Evolutionary conservation across 2,797 vertebrate genomes (phyloP).

Genomic region (Gallinago solitaria): DNA sequence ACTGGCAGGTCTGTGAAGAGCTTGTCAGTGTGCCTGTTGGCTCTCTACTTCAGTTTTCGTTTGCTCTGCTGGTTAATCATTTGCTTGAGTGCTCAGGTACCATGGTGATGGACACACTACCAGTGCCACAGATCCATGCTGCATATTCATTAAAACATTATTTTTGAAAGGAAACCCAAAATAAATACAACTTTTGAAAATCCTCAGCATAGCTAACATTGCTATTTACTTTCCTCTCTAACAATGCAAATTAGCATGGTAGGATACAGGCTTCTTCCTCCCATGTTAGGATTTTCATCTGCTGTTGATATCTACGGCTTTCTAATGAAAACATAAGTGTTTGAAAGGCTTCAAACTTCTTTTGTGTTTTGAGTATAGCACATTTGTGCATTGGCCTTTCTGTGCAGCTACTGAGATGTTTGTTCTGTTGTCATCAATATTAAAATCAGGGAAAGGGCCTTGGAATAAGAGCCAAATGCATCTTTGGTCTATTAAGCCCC

Average conservation of each 20-base stretch:
- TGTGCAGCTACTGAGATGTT: not conserved
- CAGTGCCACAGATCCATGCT: not conserved
- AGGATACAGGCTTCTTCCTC: not conserved
- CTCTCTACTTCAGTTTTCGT: not conserved
- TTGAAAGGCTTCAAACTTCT: slow-evolving; percentile 14
- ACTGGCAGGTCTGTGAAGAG: not conserved
- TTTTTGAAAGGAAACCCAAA: slow-evolving; percentile 27
- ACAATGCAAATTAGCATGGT: not conserved
- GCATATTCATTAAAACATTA: not conserved
- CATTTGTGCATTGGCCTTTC: slow-evolving; percentile 18
- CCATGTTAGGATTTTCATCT: not conserved
- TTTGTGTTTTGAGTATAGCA: not conserved
- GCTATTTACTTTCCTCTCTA: not conserved
- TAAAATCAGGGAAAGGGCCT: not conserved
- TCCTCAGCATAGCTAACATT: not conserved
- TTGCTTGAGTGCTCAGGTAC: slow-evolving; percentile 42
- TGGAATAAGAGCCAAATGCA: not conserved
- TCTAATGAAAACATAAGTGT: not conserved
- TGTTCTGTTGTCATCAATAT: not conserved
- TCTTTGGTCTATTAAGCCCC: not conserved
- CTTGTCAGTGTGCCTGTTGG: not conserved
- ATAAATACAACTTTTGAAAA: slow-evolving; percentile 4
- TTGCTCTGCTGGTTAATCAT: slow-evolving; percentile 36
- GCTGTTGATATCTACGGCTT: not conserved
- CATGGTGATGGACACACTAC: slow-evolving; percentile 2